Evolutionary conservation across 2,888 invertebrate species (phyloP).

Genomic region (Megaustenia siamemsis): DNA sequence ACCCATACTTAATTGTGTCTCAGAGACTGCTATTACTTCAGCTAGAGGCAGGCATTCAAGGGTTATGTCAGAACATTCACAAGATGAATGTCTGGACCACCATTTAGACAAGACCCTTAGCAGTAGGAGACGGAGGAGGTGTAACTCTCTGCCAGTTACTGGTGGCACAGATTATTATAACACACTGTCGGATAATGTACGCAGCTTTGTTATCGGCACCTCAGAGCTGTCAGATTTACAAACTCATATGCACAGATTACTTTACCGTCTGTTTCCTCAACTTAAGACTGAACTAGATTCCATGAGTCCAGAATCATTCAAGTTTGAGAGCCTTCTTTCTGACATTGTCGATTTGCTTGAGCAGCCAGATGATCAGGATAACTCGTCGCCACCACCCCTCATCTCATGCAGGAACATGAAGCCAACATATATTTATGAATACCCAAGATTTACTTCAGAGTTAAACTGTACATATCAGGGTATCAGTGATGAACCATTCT

Average conservation of each 20-base stretch:
- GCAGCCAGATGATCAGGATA: slow-evolving; percentile 1
- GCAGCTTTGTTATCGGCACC: slow-evolving; percentile 18
- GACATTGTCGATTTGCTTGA: slow-evolving; percentile 28
- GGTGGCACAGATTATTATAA: background rate
- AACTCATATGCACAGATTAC: slow-evolving; percentile 37
- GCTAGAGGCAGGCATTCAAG: background rate
- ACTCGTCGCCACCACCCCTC: background rate
- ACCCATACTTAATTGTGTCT: slow-evolving; percentile 28
- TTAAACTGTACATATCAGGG: background rate
- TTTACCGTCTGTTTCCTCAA: slow-evolving; percentile 30
- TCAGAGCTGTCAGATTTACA: slow-evolving; percentile 25
- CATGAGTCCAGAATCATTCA: slow-evolving; percentile 38
- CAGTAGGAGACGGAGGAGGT: background rate
- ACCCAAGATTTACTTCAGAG: background rate
- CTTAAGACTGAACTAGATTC: slow-evolving; percentile 6
- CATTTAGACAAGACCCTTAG: background rate
- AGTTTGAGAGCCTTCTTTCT: slow-evolving; percentile 1
- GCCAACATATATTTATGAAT: background rate
- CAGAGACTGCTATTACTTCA: slow-evolving; percentile 7
- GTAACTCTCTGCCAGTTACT: slow-evolving; percentile 2
- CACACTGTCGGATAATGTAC: background rate
- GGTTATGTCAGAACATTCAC: slow-evolving; percentile 10
- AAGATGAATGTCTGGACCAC: background rate
- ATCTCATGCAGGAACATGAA: background rate
- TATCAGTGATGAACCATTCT: background rate